Percentiles rank a stretch among this genome's conserved stretches.
These are phyloP conservation scores for Hippocampus kuda DNA, from an alignment of 2,797 vertebrate species.

Conservation along the genomic window DNA sequence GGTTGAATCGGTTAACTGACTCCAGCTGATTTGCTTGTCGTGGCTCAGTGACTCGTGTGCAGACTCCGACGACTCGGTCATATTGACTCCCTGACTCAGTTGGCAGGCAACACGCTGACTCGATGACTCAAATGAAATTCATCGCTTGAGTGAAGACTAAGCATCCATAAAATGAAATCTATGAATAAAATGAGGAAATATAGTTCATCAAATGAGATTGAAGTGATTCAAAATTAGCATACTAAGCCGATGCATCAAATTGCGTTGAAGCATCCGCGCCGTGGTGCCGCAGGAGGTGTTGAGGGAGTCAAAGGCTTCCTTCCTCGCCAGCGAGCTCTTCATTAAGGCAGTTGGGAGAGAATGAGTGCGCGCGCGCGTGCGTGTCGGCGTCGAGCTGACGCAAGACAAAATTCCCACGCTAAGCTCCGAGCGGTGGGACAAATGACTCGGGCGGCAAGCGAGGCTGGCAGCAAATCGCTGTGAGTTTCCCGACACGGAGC, in stretches of 20 bases:
- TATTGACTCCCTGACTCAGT: too few relatives aligned
- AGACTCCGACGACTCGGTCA: too few relatives aligned
- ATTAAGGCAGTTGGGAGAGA: slow-evolving; percentile 49
- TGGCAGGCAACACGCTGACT: too few relatives aligned
- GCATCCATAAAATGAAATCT: background rate
- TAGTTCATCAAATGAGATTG: too few relatives aligned
- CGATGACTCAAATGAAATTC: background rate
- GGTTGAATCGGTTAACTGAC: too few relatives aligned
- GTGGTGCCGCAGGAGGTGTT: background rate
- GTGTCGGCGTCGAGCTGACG: slow-evolving; percentile 49
- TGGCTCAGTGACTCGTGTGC: too few relatives aligned
- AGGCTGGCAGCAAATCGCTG: slow-evolving; percentile 58
- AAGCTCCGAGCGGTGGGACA: slow-evolving; percentile 51
- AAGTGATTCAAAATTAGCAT: too few relatives aligned
- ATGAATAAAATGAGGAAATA: background rate
- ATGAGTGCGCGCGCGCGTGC: slow-evolving; percentile 40
- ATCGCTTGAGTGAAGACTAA: background rate
- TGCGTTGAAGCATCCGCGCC: background rate
- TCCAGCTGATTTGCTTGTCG: too few relatives aligned
- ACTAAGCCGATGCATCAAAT: background rate
- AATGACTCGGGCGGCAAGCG: slow-evolving; percentile 47
- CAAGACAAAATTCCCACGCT: too few relatives aligned
- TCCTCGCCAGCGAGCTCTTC: background rate
- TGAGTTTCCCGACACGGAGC: slow-evolving; percentile 52
- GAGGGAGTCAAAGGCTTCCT: background rate